These are phyloP conservation scores for Crotalus tigris DNA, from an alignment of 2,113 vertebrate species.

Conservation along the genomic window DNA sequence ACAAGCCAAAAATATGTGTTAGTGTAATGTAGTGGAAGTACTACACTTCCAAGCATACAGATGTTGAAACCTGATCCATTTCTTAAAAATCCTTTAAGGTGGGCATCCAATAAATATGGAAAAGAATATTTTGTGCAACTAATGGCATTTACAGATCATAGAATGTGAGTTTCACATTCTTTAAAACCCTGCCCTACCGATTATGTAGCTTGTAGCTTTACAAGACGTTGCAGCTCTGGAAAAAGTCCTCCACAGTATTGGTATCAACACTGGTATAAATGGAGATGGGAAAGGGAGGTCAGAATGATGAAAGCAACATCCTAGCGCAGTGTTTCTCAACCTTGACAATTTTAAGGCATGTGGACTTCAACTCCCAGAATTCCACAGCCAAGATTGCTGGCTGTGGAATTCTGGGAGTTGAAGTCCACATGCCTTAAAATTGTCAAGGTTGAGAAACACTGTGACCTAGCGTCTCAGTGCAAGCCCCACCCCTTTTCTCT, in stretches of 20 bases:
- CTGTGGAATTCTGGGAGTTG: too few relatives aligned
- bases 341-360: too few relatives aligned
- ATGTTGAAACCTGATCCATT: background rate
- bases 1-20: background rate
- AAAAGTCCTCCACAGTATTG: background rate
- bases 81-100: background rate
- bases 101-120: background rate
- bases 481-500: background rate
- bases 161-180: background rate
- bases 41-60: background rate
- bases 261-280: background rate
- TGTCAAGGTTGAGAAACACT: too few relatives aligned
- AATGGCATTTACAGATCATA: background rate
- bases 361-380: too few relatives aligned
- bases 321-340: background rate
- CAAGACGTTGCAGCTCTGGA: background rate
- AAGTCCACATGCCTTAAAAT: too few relatives aligned
- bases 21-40: background rate
- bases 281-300: background rate
- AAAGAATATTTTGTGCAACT: background rate
- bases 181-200: background rate
- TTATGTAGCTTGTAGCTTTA: background rate
- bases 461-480: background rate
- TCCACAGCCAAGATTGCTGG: too few relatives aligned
- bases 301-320: background rate